Evolutionary conservation across 2,113 vertebrate species (phyloP).

Genomic region (Paradisaea rubra): DNA sequence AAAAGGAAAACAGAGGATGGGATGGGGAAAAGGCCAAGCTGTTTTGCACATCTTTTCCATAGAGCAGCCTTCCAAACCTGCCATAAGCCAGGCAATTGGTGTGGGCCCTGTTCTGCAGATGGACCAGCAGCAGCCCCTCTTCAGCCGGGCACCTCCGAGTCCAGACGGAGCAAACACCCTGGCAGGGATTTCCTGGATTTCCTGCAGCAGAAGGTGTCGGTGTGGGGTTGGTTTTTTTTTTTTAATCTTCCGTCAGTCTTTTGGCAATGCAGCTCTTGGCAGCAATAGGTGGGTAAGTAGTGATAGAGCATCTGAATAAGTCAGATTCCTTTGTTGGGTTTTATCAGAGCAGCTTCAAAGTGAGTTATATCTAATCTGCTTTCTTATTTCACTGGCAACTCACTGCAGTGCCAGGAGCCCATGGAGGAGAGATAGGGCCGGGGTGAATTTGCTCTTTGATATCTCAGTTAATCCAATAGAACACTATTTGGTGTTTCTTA

Average conservation of each 20-base stretch:
- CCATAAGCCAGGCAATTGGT: slow-evolving; percentile 20
- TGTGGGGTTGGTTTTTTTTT: neutral
- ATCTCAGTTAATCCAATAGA: neutral
- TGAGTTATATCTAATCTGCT: slow-evolving; percentile 20
- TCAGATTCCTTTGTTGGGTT: slow-evolving; percentile 11
- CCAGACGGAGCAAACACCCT: neutral
- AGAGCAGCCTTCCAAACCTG: neutral
- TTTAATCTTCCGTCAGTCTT: neutral
- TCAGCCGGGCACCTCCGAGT: slow-evolving; percentile 37
- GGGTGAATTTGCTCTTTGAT: neutral
- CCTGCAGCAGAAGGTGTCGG: neutral
- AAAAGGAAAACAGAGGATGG: neutral
- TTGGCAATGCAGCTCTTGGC: slow-evolving; percentile 9
- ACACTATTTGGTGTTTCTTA: neutral
- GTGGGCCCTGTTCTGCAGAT: slow-evolving; percentile 15
- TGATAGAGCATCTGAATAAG: slow-evolving; percentile 14
- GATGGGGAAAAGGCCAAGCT: neutral
- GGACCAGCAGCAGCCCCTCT: slow-evolving; percentile 20
- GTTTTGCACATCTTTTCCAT: neutral
- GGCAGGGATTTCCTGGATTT: neutral
- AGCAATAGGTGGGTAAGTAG: neutral
- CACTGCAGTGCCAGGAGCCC: neutral
- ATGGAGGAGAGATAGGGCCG: neutral
- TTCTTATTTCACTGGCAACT: neutral
- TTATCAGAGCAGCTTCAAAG: slow-evolving; percentile 1